A percentile compares a stretch with the other conserved stretches of the same genome.
phyloP scores from a whole-genome alignment of 2,797 vertebrate genomes.

The Sebastes cheni region DNA sequence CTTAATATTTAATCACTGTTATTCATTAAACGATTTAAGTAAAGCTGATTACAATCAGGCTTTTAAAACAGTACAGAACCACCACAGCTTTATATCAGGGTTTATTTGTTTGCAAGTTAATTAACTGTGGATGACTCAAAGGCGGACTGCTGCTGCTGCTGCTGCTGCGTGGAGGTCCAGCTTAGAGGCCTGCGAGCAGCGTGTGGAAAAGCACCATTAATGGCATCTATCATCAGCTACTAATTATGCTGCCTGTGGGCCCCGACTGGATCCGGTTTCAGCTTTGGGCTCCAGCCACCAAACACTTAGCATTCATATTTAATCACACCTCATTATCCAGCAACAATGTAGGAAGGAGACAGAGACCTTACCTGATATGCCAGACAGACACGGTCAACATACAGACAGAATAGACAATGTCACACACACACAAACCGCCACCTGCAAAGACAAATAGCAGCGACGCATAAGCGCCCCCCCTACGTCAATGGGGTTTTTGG shows the following conservation, averaged over 20 bases:
- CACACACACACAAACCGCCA: conserved; percentile 22
- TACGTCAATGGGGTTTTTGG: background rate
- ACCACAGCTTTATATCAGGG: conserved; percentile 28
- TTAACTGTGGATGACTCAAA: conserved; percentile 70
- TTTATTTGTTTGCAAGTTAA: conserved; percentile 75
- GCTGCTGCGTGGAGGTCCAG: conserved; percentile 56
- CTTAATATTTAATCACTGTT: conserved; percentile 64
- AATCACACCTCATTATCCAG: conserved; percentile 84
- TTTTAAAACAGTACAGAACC: conserved; percentile 6
- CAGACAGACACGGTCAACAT: conserved; percentile 72
- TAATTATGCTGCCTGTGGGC: conserved; percentile 82
- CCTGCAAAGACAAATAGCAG: conserved; percentile 50
- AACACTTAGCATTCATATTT: conserved; percentile 89
- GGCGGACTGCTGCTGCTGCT: conserved; percentile 59
- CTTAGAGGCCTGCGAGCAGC: conserved; percentile 41
- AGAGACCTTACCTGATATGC: conserved; percentile 78
- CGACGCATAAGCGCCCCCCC: background rate
- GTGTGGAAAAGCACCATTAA: conserved; percentile 72
- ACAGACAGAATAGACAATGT: conserved; percentile 50
- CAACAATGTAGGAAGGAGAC: conserved; percentile 84
- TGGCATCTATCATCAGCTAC: conserved; percentile 83
- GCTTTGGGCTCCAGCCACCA: conserved; percentile 83
- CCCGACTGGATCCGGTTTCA: conserved; percentile 79
- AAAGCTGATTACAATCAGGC: conserved; percentile 49
- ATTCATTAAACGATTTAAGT: conserved; percentile 56